These are phyloP conservation scores for Poicephalus meyeri DNA, from an alignment of 2,113 vertebrate species.

Conservation along the genomic window DNA sequence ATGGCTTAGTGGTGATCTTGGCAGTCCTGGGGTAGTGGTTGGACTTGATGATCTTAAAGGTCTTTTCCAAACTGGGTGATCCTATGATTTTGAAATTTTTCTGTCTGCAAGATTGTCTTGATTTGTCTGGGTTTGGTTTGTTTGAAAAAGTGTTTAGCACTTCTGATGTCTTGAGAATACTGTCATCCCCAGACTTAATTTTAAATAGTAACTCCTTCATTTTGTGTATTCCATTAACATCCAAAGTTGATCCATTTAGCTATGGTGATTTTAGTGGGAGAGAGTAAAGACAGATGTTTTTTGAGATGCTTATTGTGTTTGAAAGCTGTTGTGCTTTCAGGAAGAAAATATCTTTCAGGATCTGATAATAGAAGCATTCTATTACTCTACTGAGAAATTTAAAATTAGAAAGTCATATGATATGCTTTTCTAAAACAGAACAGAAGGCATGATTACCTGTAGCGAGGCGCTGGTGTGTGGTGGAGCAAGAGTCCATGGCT, in stretches of 20 bases:
- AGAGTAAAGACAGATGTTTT: neutral
- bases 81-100: conserved; percentile 13
- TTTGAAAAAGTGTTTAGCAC: conserved; percentile 60
- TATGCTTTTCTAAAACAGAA: neutral
- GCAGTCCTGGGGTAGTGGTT: neutral
- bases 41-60: neutral
- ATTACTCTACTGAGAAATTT: neutral
- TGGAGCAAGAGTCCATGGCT: conserved; percentile 85
- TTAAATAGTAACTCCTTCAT: neutral
- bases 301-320: neutral
- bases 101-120: neutral
- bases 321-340: neutral
- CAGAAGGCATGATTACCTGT: conserved; percentile 74
- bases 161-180: neutral
- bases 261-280: neutral
- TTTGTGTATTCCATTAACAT: neutral
- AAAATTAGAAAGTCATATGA: neutral
- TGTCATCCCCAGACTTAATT: neutral
- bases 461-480: conserved; percentile 84
- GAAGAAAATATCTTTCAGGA: neutral
- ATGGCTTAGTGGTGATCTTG: neutral
- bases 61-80: neutral
- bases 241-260: neutral
- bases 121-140: neutral
- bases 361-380: neutral